Percentiles rank a stretch among this genome's conserved stretches.
These are phyloP conservation scores for Hypocryptadius cinnamomeus DNA, from an alignment of 2,113 vertebrate genomes.

Conservation along the genomic window DNA sequence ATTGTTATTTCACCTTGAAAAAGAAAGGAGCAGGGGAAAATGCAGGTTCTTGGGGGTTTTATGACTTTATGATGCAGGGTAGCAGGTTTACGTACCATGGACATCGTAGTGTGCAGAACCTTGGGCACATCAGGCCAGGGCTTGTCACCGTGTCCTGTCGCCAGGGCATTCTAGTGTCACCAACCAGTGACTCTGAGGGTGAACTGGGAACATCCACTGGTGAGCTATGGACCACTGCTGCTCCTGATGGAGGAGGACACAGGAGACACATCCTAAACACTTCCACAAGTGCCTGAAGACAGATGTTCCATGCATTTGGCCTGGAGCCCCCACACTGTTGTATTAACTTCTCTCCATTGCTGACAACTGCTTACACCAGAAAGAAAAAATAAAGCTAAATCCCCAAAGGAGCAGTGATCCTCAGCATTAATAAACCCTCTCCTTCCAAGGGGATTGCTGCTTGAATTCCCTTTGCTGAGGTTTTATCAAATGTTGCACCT, in stretches of 20 bases:
- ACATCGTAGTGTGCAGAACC: rapidly evolving
- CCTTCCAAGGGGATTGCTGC: neutral
- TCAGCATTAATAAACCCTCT: neutral
- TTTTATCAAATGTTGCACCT: neutral
- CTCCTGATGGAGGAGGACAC: neutral
- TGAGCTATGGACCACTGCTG: neutral
- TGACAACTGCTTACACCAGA: neutral
- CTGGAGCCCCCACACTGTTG: neutral
- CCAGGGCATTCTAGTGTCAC: neutral
- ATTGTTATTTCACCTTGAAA: neutral
- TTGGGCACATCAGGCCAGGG: neutral
- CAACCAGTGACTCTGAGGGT: neutral
- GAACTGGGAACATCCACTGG: neutral
- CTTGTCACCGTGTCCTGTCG: rapidly evolving
- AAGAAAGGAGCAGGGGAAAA: neutral
- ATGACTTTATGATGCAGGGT: neutral
- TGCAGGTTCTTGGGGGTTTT: neutral
- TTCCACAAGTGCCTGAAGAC: neutral
- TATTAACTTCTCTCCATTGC: neutral
- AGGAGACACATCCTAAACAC: neutral
- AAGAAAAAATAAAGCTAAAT: neutral
- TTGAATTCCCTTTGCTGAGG: neutral
- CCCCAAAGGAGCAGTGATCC: neutral
- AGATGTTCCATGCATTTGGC: neutral
- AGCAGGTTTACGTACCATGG: rapidly evolving